Evolutionary conservation across 53 echinoderm and acorn worm species (phyloP), one percentile per base, ranked within the genome.

Genomic region (Echinarachnius parma): DNA sequence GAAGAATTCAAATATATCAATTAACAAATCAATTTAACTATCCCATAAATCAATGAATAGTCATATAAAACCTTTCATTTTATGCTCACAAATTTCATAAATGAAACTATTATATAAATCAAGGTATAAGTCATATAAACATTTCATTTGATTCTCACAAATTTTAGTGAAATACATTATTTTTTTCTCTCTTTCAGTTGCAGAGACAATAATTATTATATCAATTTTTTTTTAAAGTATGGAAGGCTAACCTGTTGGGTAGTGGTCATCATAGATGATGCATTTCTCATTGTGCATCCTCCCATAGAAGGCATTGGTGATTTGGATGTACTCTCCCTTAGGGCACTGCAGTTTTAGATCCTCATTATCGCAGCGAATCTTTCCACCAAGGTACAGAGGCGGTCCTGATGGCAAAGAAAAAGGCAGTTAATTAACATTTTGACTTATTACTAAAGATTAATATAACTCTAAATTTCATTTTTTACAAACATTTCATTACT

Each of bases 261-360:
- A 90, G 59, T 82, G 59, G 50, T 90, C 91, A 60, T 90, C 91
- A 31, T 82, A 86, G 16, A 90, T 90, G 49, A 90, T 86, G 30
- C 91, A 90, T 35, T 65, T 82, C 48, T 90, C 91, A 46, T 90
- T 90, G 31, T 90, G 91, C 10, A 59, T 31, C 62, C 91, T 55
- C 32, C 91, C 86, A 33, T 90, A 90, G 69, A 60, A 61, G 15
- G 86, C 80, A 22, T 46, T 59, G 2, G 82, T 82, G 13, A 90
- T 82, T 65, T 76, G 78, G 29, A 90, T 86, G 70, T 86, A 86
- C 53, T 90, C 82, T 67, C 91, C 86, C 25, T 82, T 79, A 0
- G 91, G 86, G 44, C 91, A 90, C 1, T 56, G 30, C 31, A 82
- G 70, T 0, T 46, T 33, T 13, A 90, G 39, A 9, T 75, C 58